Evolutionary conservation across 2,888 invertebrate species (phyloP), one percentile per base, ranked within the genome.

Genomic region (Galeruca laticollis): DNA sequence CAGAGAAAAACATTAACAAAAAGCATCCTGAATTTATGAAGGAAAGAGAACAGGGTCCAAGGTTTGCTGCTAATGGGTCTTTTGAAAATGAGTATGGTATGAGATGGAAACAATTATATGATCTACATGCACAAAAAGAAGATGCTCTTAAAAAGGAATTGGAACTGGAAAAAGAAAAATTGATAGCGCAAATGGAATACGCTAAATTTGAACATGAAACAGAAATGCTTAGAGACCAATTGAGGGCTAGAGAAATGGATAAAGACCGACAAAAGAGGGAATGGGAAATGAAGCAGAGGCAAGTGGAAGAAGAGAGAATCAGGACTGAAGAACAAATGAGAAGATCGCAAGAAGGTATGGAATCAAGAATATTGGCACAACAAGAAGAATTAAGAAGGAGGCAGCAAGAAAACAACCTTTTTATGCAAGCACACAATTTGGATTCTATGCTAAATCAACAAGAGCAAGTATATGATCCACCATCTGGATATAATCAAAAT

Each of bases 61-160:
- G 98, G 40, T 96, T 99, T 85, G 97, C 98, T 0, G 92, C 93
- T 68, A 85, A 89, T 0, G 93, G 92, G 64, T 93, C 95, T 71
- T 98, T 99, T 85, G 99, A 99, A 84, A 95, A 93, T 83, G 97
- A 98, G 81, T 98, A 98, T 86, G 98, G 98, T 11, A 93, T 95
- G 73, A 92, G 97, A 74, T 99, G 99, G 98, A 98, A 99, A 86
- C 96, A 97, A 81, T 87, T 99, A 71, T 94, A 96, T 83, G 96
- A 97, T 81, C 87, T 97, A 52, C 96, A 95, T 84, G 93, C 94
- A 77, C 94, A 96, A 81, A 96, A 98, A 79, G 93, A 95, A 81
- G 94, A 94, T 71, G 92, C 94, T 2, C 86, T 98, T 1, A 95
- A 97, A 81, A 91, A 95, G 69, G 98, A 99, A 85, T 89, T 98